These are phyloP conservation scores for Pantherophis vulpinus DNA, from an alignment of 2,797 vertebrate species.

Conservation along the genomic window DNA sequence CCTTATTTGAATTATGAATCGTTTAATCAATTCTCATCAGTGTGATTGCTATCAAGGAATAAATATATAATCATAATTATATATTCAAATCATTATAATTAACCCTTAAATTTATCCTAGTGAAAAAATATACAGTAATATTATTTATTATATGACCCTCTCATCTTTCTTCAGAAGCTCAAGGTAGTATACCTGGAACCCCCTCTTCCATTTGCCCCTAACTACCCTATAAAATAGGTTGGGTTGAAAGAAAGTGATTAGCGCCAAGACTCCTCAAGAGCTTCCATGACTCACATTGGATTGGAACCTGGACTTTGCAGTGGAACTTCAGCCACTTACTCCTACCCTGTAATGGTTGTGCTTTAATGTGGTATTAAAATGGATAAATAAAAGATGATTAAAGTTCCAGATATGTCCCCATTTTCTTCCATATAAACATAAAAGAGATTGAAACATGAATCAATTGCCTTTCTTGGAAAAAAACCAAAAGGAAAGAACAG, in stretches of 20 bases:
- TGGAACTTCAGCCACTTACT: neutral
- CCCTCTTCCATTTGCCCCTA: neutral
- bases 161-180: neutral
- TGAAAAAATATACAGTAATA: neutral
- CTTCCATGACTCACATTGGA: neutral
- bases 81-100: neutral
- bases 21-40: neutral
- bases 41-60: neutral
- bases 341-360: neutral
- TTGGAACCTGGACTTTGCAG: neutral
- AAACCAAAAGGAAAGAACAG: neutral
- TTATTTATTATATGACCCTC: neutral
- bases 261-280: neutral
- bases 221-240: neutral
- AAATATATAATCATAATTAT: neutral
- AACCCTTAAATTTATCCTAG: neutral
- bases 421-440: neutral
- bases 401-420: neutral
- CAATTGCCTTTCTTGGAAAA: neutral
- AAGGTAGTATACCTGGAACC: neutral
- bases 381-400: neutral
- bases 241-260: neutral
- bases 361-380: neutral
- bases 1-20: neutral
- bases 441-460: neutral